phyloP scores from a whole-genome alignment of 30 jellyfish, hydroid and myxozoan genomes.

The Sanderia malayensis region DNA sequence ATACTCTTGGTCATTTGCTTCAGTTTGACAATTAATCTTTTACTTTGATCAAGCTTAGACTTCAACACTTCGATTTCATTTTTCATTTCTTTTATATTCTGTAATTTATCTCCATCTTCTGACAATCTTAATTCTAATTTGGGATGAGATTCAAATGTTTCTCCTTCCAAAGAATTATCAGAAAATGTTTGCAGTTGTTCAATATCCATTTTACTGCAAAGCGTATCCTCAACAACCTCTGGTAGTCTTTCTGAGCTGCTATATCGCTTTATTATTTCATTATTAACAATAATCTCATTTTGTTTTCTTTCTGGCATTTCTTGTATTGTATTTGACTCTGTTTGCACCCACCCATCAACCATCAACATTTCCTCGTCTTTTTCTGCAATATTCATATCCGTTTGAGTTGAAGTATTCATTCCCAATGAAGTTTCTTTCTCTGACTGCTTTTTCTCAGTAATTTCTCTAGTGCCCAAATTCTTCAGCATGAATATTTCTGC shows the following conservation, averaged over 20 bases:
- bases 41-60: constrained; percentile 40
- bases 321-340: constrained; percentile 25
- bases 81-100: constrained; percentile 11
- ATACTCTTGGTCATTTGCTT: constrained; percentile 52
- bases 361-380: not conserved
- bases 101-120: constrained; percentile 35
- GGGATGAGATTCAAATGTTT: constrained; percentile 29
- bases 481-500: constrained; percentile 73
- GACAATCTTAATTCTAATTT: constrained; percentile 38
- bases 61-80: constrained; percentile 32
- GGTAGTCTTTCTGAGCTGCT: constrained; percentile 62
- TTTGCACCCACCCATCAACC: constrained; percentile 38
- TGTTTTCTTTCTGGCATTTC: constrained; percentile 4
- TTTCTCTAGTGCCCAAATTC: constrained; percentile 13
- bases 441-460: not conserved
- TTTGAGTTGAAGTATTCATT: not conserved
- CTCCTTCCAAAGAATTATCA: constrained; percentile 49
- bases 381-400: not conserved
- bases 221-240: constrained; percentile 57
- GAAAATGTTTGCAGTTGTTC: constrained; percentile 62
- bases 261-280: constrained; percentile 19
- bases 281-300: constrained; percentile 3
- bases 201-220: constrained; percentile 29
- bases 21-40: constrained; percentile 34
- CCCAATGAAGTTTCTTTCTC: not conserved